Percentiles rank a stretch among this genome's conserved stretches.
Evolutionary conservation across 2,888 invertebrate genomes (phyloP).

Genomic region (Lycophotia porphyrea): DNA sequence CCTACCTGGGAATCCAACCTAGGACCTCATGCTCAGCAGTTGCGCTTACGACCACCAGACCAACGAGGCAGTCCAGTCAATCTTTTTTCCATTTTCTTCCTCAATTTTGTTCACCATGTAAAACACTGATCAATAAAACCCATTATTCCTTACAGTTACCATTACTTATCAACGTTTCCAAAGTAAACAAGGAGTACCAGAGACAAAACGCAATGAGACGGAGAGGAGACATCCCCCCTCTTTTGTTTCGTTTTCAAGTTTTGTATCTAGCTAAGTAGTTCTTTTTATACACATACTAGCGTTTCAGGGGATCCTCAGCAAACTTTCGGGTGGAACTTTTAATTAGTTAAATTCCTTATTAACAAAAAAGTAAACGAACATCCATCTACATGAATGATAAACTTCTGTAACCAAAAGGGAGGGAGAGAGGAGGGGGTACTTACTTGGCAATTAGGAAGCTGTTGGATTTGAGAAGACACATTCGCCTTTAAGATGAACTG

Average conservation of each 20-base stretch:
- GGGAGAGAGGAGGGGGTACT: neutral
- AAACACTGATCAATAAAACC: neutral
- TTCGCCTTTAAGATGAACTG: neutral
- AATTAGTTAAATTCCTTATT: constrained; percentile 65
- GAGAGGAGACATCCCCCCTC: constrained; percentile 9
- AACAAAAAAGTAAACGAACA: constrained; percentile 57
- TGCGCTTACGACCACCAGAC: too few relatives aligned
- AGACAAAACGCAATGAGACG: neutral
- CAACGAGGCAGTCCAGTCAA: too few relatives aligned
- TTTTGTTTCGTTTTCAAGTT: neutral
- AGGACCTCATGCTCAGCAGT: too few relatives aligned
- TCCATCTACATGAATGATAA: constrained; percentile 52
- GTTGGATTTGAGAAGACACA: neutral
- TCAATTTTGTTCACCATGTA: neutral
- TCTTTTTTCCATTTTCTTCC: neutral
- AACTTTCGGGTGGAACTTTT: constrained; percentile 62
- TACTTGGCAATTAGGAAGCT: constrained; percentile 1
- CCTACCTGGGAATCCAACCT: too few relatives aligned
- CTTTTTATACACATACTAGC: constrained; percentile 32
- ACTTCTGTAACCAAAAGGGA: constrained; percentile 29
- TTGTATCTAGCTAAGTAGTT: constrained; percentile 28
- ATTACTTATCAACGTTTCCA: neutral
- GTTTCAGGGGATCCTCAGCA: constrained; percentile 29
- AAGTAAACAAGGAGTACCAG: neutral
- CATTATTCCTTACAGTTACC: neutral